Evolutionary conservation across 2,113 vertebrate species (phyloP), one percentile per base, ranked within the genome.

Genomic region (Ovis canadensis): DNA sequence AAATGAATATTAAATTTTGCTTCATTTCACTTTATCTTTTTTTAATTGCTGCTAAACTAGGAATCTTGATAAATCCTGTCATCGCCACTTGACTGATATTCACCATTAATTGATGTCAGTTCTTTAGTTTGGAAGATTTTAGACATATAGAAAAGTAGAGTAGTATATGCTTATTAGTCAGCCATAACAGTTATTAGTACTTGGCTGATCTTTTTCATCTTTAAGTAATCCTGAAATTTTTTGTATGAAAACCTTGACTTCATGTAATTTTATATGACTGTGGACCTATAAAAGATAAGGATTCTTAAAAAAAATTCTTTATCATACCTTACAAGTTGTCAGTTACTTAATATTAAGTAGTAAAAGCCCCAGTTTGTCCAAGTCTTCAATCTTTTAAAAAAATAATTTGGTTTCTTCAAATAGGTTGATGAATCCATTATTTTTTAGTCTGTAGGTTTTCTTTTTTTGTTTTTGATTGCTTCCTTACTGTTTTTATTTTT

Each of bases 51-150:
- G 4, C 16, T 81, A 60, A 71, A 14, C 92, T 86, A 50, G 64
- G 74, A 91, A 25, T 93, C 3, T 91, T 93, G 40, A 50, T 50
- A 59, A 77, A 17, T 15, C 36, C 67, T 15, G 43, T 83, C 50
- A 29, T 92, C 45, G 94, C 7, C 36, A 60, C 55, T 84, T 95
- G 23, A 40, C 16, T 90, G 40, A 89, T 55, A 89, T 94, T 94
- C 12, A 84, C 29, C 6, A 4, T 85, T 52, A 78, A 77, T 3
- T 59, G 19, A 60, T 88, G 54, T 17, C 64, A 82, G 67, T 52
- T 88, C 10, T 81, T 96, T 96, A 57, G n/a, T 94, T 91, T 92
- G 40, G 33, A 96, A 85, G 13, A 71, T 96, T 92, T 80, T 29
- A 64, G 71, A 54, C 15, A 81, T 55, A 11, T 45, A 15, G 48